phyloP scores from a whole-genome alignment of 92 coral and sea anemone species.

The Epizoanthus ramosus region DNA sequence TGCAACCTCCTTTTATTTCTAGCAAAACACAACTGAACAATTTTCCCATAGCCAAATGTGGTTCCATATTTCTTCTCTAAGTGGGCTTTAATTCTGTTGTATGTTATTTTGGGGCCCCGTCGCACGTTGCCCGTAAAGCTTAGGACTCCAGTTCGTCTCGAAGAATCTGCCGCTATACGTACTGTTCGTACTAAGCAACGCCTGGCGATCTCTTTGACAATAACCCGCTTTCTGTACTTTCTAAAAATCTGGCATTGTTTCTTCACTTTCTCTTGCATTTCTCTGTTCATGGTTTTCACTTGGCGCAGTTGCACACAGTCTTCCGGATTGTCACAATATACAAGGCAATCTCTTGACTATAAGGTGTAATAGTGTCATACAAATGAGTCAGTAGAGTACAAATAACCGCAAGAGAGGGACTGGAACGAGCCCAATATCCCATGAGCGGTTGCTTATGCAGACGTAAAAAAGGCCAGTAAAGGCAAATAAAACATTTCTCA shows the following conservation, averaged over 20 bases:
- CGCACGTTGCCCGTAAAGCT: constrained; percentile 28
- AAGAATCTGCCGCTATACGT: constrained; percentile 29
- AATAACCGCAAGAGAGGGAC: too few species aligned
- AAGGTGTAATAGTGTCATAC: too few species aligned
- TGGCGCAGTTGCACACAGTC: constrained; percentile 53
- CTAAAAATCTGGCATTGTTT: constrained; percentile 17
- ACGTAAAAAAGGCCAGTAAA: too few species aligned
- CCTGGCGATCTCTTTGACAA: constrained; percentile 26
- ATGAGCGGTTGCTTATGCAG: too few species aligned
- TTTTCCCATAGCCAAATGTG: constrained; percentile 24
- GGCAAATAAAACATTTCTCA: too few species aligned
- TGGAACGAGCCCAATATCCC: too few species aligned
- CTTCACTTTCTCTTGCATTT: constrained; percentile 32
- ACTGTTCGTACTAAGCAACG: not conserved
- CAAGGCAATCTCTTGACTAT: too few species aligned
- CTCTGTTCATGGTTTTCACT: constrained; percentile 4
- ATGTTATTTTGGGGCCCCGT: constrained; percentile 18
- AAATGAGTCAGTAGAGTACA: too few species aligned
- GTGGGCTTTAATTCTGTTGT: constrained; percentile 20
- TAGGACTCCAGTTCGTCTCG: constrained; percentile 18
- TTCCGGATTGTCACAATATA: constrained; percentile 58
- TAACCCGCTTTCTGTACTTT: constrained; percentile 29
- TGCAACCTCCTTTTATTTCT: constrained; percentile 7
- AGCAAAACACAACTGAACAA: constrained; percentile 21
- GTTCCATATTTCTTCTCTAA: constrained; percentile 13